Percentiles rank a stretch among this genome's conserved stretches.
Evolutionary conservation across 2,113 vertebrate species (phyloP).

Genomic region (Scophthalmus maximus): DNA sequence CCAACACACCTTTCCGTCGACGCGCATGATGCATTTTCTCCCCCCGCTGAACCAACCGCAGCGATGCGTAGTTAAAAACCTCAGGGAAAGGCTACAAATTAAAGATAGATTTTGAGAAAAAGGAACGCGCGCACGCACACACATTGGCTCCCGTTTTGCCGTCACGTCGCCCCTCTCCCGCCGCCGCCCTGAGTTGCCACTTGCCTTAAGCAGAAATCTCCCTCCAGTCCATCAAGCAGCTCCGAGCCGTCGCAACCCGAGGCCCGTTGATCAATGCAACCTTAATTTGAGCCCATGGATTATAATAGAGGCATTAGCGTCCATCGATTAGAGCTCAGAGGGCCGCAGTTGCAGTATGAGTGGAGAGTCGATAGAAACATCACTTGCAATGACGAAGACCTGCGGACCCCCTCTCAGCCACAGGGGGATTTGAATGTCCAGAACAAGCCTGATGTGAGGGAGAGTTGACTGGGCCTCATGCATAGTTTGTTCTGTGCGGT

Average conservation of each 20-base stretch:
- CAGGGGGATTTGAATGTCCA: constrained; percentile 66
- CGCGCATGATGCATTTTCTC: constrained; percentile 45
- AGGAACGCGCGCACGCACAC: neutral
- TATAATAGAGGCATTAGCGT: constrained; percentile 81
- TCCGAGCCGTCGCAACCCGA: constrained; percentile 42
- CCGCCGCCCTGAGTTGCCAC: constrained; percentile 14
- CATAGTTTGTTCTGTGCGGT: constrained; percentile 1
- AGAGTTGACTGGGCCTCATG: constrained; percentile 2
- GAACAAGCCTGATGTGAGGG: constrained; percentile 39
- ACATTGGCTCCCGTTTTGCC: constrained; percentile 11
- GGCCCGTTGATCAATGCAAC: constrained; percentile 75
- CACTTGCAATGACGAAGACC: constrained; percentile 64
- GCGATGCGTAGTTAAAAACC: constrained; percentile 58
- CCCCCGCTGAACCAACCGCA: constrained; percentile 9
- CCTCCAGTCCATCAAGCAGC: constrained; percentile 27
- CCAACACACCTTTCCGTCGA: constrained; percentile 60
- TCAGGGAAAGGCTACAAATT: constrained; percentile 51
- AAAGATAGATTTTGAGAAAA: constrained; percentile 40
- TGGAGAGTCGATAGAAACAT: constrained; percentile 74
- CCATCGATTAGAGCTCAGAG: constrained; percentile 74
- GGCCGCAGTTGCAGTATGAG: constrained; percentile 60
- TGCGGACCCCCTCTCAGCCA: constrained; percentile 43
- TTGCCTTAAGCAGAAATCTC: constrained; percentile 33
- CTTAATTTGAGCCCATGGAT: constrained; percentile 78
- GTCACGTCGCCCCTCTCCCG: constrained; percentile 11